Base-by-base conservation (phyloP, 2,888 invertebrate species). In the Priapulus caudatus region DNA sequence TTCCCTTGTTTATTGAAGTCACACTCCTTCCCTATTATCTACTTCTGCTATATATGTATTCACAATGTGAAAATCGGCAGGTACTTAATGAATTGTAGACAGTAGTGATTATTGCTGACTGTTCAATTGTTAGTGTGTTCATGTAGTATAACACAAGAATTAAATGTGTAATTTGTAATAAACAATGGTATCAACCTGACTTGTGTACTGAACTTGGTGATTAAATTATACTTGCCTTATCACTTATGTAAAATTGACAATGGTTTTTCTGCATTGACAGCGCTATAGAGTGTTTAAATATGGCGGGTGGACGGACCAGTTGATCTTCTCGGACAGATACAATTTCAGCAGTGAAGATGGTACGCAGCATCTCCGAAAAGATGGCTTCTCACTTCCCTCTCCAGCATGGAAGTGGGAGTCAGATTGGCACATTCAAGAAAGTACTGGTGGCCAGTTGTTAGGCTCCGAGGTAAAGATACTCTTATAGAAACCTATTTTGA, bases 321-420 rank as follows among this genome's bases (percentile, higher is more conserved):
- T 92, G 43, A 72, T 92, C 33, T 91, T 89, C 10, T 90, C 90
- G 18, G 92, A 92, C 69, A 79, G 92, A 57, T 84, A 81, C 64
- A 82, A 81, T 63, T 91, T 85, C 75, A 91, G 90, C 15, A 85
- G 82, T 61, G 79, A 79, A 63, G 87, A 89, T 76, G 92, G 92
- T 3, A 79, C 80, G 4, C 77, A 79, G 24, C 84, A 86, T 63
- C 77, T 87, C 54, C 79, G 82, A 23, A 82, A 86, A 59, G 83
- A 86, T 63, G 81, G 81, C 68, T 86, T 92, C 55, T 77, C 85
- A 56, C 72, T 92, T 47, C 92, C 92, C 3, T 90, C 91, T 1
- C 84, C 88, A 81, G 88, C 89, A 16, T 93, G 92, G 92, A 85
- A 88, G 65, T 93, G 92, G 92, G 92, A 93, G 74, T 86, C 86